phyloP scores from a whole-genome alignment of 2,113 vertebrate genomes.

The Pan paniscus region DNA sequence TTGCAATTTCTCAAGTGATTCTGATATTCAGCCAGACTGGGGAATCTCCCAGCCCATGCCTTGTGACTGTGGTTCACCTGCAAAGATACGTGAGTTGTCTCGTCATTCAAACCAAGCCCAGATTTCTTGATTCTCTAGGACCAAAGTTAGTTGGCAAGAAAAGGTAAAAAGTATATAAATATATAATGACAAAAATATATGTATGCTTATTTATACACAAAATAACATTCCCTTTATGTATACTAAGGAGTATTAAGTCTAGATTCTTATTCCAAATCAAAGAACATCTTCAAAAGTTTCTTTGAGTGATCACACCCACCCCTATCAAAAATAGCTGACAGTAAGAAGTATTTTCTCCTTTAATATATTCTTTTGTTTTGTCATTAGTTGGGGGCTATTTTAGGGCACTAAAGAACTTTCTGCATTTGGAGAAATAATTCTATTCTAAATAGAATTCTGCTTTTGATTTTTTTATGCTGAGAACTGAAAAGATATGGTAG shows the following conservation, averaged over 20 bases:
- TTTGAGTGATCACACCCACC: not conserved
- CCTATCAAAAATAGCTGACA: not conserved
- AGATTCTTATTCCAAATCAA: not conserved
- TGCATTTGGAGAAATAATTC: not conserved
- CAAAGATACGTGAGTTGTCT: not conserved
- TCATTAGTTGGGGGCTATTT: not conserved
- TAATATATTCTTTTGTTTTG: not conserved
- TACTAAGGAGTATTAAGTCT: not conserved
- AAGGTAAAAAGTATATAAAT: not conserved
- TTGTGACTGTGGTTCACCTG: not conserved
- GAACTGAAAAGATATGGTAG: not conserved
- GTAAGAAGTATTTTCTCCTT: not conserved
- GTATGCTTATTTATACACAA: not conserved
- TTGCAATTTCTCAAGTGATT: not conserved
- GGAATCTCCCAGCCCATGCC: rapidly evolving
- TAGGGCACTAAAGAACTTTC: not conserved
- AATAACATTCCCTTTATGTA: not conserved
- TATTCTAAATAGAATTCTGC: not conserved
- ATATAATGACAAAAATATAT: not conserved
- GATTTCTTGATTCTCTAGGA: not conserved
- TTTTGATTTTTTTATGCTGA: not conserved
- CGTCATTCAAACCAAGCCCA: not conserved
- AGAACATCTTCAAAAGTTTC: not conserved
- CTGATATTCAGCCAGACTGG: not conserved
- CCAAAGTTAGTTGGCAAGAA: not conserved